Base-by-base conservation (phyloP, 2,888 invertebrate species). In the Caradrina kadenii region DNA sequence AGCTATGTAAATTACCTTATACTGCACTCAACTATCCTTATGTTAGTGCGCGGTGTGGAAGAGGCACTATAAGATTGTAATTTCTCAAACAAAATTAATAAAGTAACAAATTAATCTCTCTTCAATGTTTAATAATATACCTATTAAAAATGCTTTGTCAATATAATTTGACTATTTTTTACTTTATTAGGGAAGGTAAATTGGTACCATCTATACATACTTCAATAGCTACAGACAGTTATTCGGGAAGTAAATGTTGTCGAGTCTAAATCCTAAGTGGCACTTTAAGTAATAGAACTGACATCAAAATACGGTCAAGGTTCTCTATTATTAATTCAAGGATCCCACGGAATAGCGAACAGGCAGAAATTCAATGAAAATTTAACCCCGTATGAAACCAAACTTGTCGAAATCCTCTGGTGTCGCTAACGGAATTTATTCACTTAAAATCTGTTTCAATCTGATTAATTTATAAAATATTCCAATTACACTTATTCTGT, bases 391-490 rank as follows among this genome's bases (percentile, higher is more conserved):
- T 62, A 68, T 58, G n/a, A 75, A 81, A 70, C 73, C 50, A 53
- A 76, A 73, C 56, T 73, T 75, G 62, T 76, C 53, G 71, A 74
- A 81, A 83, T 80, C 82, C 71, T 71, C 73, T 69, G 72, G 79
- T 82, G 79, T 80, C 72, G 73, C 68, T 77, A 77, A 80, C 74
- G 63, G 79, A 82, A 83, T 84, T 84, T 84, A 79, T 79, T 84
- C 79, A 82, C 78, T 76, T 63, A 56, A 66, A 76, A 89, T 87
- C 82, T 87, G 89, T 88, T 85, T 82, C 83, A 87, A 89, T 87
- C 79, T 86, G 82, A 86, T 86, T 81, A 84, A 84, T 85, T 87
- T 85, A 81, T 76, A 73, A 83, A 83, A 85, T 83, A 83, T 85
- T 82, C 75, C 79, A 81, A 84, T 85, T 82, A 80, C 53, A 70